A percentile compares a stretch with the other conserved stretches of the same genome.
phyloP scores from a whole-genome alignment of 2,888 invertebrate genomes.

The Polyommatus icarus region DNA sequence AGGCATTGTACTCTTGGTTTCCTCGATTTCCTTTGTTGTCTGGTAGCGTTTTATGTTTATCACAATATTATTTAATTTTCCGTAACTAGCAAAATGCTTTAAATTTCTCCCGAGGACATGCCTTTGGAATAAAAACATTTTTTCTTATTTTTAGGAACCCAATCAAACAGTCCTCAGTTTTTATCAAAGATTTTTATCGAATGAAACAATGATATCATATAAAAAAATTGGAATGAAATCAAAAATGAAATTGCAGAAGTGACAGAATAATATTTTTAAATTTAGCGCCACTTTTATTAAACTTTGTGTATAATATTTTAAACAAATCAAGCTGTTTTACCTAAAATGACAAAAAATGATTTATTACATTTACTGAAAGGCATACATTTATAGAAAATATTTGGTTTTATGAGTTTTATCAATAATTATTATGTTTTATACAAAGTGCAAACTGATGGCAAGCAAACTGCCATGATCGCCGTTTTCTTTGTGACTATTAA shows the following conservation, averaged over 20 bases:
- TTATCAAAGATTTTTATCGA: neutral
- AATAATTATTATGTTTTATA: too few relatives aligned
- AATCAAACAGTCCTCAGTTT: neutral
- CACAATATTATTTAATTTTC: slow-evolving; percentile 43
- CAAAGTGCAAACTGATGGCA: too few relatives aligned
- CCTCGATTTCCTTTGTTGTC: slow-evolving; percentile 48
- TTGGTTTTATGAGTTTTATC: too few relatives aligned
- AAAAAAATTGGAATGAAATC: too few relatives aligned
- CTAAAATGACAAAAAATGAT: neutral
- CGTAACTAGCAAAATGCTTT: slow-evolving; percentile 41
- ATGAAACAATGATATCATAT: too few relatives aligned
- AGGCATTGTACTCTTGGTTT: neutral
- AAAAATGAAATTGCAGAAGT: neutral
- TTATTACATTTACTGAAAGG: neutral
- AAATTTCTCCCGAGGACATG: slow-evolving; percentile 10
- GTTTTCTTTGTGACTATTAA: neutral
- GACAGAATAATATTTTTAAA: neutral
- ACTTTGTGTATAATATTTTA: too few relatives aligned
- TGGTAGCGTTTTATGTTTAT: slow-evolving; percentile 44
- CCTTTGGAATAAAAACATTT: slow-evolving; percentile 32
- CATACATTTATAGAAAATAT: too few relatives aligned
- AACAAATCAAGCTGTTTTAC: neutral
- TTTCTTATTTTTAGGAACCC: slow-evolving; percentile 24
- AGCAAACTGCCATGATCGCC: neutral
- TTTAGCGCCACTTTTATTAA: neutral